Percentiles rank a stretch among this genome's conserved stretches.
These are phyloP conservation scores for Hydrozoanthus tunicans DNA, from an alignment of 64 coral and sea anemone genomes.

Conservation along the genomic window DNA sequence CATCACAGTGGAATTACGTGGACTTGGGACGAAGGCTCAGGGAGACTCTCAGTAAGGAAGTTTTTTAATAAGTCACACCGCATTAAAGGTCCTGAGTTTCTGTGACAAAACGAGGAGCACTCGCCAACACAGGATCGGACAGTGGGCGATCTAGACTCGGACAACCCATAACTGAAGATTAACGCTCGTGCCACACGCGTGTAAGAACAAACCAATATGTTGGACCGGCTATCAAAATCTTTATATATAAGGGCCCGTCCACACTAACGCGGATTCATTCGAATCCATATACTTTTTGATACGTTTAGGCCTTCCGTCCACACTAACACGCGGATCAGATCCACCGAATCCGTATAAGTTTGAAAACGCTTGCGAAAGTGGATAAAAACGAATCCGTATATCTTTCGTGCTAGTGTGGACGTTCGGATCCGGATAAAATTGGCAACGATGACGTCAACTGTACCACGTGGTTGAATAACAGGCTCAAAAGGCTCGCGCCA, in stretches of 20 bases:
- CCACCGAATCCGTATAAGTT: too few species aligned
- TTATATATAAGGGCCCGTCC: not conserved
- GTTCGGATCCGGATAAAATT: too few species aligned
- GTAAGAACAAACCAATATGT: not conserved
- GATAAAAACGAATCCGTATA: too few species aligned
- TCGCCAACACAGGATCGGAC: constrained; percentile 39
- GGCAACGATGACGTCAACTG: too few species aligned
- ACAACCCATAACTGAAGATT: not conserved
- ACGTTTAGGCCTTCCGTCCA: too few species aligned
- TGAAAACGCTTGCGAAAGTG: too few species aligned
- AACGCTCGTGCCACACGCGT: not conserved
- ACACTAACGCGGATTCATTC: too few species aligned
- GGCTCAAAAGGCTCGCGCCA: too few species aligned
- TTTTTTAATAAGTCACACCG: constrained; percentile 44
- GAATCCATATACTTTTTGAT: too few species aligned
- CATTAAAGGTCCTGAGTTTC: constrained; percentile 55
- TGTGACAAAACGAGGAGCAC: constrained; percentile 13
- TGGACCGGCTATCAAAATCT: not conserved
- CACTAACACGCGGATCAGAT: too few species aligned
- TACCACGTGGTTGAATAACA: too few species aligned
- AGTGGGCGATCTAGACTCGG: not conserved
- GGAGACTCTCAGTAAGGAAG: constrained; percentile 4
- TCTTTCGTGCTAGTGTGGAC: too few species aligned
- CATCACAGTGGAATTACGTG: constrained; percentile 33
- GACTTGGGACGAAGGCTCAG: constrained; percentile 34